phyloP scores from a whole-genome alignment of 2,888 invertebrate genomes.

The Sericinus montela region DNA sequence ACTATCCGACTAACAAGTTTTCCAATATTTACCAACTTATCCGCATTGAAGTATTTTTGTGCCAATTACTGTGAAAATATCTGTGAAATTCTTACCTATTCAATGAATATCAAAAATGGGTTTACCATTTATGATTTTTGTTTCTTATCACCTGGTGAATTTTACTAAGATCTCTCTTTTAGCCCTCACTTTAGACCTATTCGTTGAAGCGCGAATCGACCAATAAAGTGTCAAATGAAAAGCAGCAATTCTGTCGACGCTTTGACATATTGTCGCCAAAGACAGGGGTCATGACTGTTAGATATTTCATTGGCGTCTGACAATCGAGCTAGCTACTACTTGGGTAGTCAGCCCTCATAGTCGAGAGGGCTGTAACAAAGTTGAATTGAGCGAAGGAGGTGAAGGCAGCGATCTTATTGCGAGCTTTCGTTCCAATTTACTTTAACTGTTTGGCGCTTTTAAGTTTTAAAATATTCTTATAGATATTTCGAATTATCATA shows the following conservation, averaged over 20 bases:
- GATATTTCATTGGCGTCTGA: constrained; percentile 31
- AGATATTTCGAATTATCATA: no score
- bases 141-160: no score
- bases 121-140: no score
- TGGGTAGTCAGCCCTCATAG: constrained; percentile 7
- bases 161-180: no score
- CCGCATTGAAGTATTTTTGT: no score
- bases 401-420: constrained; percentile 8
- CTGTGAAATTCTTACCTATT: no score
- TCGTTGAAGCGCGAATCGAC: constrained; percentile 26
- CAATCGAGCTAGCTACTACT: constrained; percentile 6
- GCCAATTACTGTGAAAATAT: no score
- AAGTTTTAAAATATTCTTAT: background rate
- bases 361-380: constrained; percentile 3
- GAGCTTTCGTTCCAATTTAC: constrained; percentile 8
- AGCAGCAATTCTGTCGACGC: constrained; percentile 18
- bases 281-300: constrained; percentile 34
- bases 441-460: constrained; percentile 1
- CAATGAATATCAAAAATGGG: no score
- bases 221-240: constrained; percentile 49
- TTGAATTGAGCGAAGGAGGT: constrained; percentile 5
- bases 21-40: no score
- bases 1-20: no score
- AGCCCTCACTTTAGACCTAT: no score
- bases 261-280: constrained; percentile 36